phyloP scores from a whole-genome alignment of 1,140 invertebrate species.

The Amyelois transitella region DNA sequence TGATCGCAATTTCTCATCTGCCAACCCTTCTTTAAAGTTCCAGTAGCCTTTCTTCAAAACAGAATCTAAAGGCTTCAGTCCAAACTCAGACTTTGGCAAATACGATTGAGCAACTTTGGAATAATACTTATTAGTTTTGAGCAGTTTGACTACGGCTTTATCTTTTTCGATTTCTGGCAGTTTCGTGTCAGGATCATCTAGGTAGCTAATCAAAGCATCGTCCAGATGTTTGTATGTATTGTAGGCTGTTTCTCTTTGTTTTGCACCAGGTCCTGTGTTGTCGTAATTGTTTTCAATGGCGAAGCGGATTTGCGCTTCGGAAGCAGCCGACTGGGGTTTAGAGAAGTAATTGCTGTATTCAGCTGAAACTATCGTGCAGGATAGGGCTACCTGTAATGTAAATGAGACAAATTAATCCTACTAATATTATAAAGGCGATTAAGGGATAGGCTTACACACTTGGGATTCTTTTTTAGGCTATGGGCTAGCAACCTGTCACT shows the following conservation, averaged over 20 bases:
- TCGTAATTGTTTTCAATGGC: constrained; percentile 70
- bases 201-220: constrained; percentile 48
- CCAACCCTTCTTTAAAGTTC: constrained; percentile 6
- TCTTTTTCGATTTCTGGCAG: constrained; percentile 42
- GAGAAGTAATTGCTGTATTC: not conserved
- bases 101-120: not conserved
- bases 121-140: constrained; percentile 7
- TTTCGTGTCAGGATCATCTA: constrained; percentile 57
- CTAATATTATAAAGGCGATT: too few relatives aligned
- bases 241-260: constrained; percentile 45
- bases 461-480: too few relatives aligned
- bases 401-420: too few relatives aligned
- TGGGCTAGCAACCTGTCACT: too few relatives aligned
- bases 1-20: not conserved
- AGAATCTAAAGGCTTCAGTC: not conserved
- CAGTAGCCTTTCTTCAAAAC: not conserved
- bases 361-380: not conserved
- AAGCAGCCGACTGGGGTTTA: constrained; percentile 32
- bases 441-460: too few relatives aligned
- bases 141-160: constrained; percentile 21
- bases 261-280: constrained; percentile 64
- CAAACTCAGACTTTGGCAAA: not conserved
- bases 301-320: constrained; percentile 52
- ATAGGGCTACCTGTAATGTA: not conserved
- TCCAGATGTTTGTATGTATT: constrained; percentile 51